Evolutionary conservation across 2,888 invertebrate species (phyloP), one percentile per base, ranked within the genome.

Genomic region (Pollenia amentaria): DNA sequence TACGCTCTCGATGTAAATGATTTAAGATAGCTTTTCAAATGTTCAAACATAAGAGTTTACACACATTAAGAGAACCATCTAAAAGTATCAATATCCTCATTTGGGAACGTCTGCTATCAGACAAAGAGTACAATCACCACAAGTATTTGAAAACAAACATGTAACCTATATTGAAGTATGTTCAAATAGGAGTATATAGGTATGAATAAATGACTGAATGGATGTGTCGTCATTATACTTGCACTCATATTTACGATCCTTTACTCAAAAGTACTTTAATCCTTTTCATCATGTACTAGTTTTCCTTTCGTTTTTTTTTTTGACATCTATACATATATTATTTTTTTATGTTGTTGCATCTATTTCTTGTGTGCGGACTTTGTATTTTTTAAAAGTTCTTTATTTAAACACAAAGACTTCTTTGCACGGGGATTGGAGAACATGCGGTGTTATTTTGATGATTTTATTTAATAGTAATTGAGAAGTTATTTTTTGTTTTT

Each of bases 231-330:
- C 16, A 46, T 82, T 69, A 70, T 55, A 14, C 44, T 38, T 83
- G 64, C 60, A 57, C 65, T 73, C 46, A 73, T 72, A 80, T 79
- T 69, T 85, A 76, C 57, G 76, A 70, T 81, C 62, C 67, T 81
- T 77, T 77, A 51, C 29, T 69, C 12, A 77, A 87, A 77, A 73
- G 62, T 83, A 64, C 48, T 87, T 81, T 81, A 81, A 84, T 77
- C 80, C 84, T 73, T 84, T 87, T 87, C 87, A 84, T 84, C 70
- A 80, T 84, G 84, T 18, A 75, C 78, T 75, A 73, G 73, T 73
- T 84, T 84, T 79, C 67, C 42, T 76, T 48, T 64, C 11, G 44
- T 16, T 60, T 79, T 51, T 46, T 51, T 46, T 42, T 72, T 42
- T 67, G 46, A 67, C 29, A 48, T 62, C n/a, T n/a, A 55, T 57